Evolutionary conservation across 2,888 invertebrate genomes (phyloP).

Genomic region (Therioaphis trifolii): DNA sequence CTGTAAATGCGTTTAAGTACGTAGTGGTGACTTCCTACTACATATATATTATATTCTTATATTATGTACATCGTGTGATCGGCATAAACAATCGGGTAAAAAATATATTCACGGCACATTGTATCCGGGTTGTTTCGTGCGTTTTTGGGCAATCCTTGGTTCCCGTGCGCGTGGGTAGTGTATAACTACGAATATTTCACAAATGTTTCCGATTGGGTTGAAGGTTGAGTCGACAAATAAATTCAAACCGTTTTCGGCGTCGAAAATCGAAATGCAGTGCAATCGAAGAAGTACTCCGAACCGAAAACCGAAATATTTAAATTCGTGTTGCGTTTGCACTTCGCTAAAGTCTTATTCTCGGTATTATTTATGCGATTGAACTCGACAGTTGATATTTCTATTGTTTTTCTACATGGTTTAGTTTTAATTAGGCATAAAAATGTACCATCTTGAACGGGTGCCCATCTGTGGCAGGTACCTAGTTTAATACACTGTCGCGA

Average conservation of each 20-base stretch:
- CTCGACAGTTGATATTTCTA: not conserved
- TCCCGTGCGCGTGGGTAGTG: not conserved
- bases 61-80: conserved; percentile 15
- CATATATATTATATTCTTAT: not conserved
- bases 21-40: conserved; percentile 28
- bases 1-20: not conserved
- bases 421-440: not conserved
- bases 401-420: not conserved
- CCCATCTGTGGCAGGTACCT: too few relatives aligned
- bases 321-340: too few relatives aligned
- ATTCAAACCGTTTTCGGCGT: too few relatives aligned
- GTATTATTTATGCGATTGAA: too few relatives aligned
- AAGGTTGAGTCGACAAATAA: too few relatives aligned
- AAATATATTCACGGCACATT: conserved; percentile 30
- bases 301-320: too few relatives aligned
- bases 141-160: not conserved
- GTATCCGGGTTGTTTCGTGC: conserved; percentile 30
- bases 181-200: too few relatives aligned
- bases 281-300: too few relatives aligned
- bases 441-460: not conserved
- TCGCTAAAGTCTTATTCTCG: too few relatives aligned
- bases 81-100: conserved; percentile 20
- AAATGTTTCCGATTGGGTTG: too few relatives aligned
- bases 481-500: not conserved
- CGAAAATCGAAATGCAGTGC: too few relatives aligned